These are phyloP conservation scores for Cyclophora albipunctata DNA, from an alignment of 2,888 invertebrate species.

Conservation along the genomic window DNA sequence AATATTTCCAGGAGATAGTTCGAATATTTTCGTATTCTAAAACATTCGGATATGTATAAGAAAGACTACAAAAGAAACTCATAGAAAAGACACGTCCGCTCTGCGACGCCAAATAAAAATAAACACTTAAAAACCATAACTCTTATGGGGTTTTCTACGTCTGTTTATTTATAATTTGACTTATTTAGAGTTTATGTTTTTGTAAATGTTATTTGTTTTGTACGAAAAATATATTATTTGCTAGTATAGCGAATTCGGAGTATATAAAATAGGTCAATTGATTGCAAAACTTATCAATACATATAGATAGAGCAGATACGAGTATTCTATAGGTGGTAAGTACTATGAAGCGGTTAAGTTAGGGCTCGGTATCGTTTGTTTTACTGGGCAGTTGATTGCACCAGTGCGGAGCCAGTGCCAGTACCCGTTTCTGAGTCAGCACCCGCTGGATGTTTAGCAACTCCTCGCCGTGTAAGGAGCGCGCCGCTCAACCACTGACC, in stretches of 20 bases:
- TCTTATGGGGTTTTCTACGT: slow-evolving; percentile 21
- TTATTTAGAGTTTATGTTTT: not conserved
- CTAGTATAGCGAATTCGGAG: not conserved
- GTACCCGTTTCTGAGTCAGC: not conserved
- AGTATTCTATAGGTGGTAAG: no score
- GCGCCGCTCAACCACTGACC: not conserved
- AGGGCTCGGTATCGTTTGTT: no score
- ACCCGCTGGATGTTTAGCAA: not conserved
- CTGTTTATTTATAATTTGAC: not conserved
- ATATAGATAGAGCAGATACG: no score
- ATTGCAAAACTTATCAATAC: no score
- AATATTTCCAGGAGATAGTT: slow-evolving; percentile 7
- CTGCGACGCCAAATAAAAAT: slow-evolving; percentile 49
- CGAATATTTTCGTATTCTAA: slow-evolving; percentile 5
- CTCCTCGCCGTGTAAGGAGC: not conserved
- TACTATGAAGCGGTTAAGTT: no score
- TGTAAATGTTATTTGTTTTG: not conserved
- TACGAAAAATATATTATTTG: not conserved
- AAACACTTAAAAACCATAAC: slow-evolving; percentile 33
- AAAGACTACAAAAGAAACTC: slow-evolving; percentile 45
- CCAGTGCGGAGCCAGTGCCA: no score
- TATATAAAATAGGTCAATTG: no score
- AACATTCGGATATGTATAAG: slow-evolving; percentile 17
- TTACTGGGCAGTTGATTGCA: no score
- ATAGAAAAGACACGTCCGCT: slow-evolving; percentile 53